These are phyloP conservation scores for Lagodon rhomboides DNA, from an alignment of 2,797 vertebrate genomes.

Conservation along the genomic window DNA sequence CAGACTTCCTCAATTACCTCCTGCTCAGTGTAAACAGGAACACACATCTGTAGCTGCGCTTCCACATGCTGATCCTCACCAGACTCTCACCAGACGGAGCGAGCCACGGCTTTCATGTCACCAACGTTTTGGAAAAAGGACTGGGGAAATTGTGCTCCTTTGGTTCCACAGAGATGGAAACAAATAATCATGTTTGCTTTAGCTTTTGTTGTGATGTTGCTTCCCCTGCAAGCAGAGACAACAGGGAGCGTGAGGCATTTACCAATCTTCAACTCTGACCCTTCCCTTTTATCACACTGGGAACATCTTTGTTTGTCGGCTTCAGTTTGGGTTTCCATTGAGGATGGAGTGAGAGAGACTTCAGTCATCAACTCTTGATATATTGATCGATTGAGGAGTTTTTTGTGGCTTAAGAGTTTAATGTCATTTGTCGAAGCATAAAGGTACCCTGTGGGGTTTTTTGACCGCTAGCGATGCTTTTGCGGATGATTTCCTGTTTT, in stretches of 20 bases:
- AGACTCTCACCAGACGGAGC: conserved; percentile 45
- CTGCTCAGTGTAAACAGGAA: conserved; percentile 73
- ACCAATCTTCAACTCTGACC: not conserved
- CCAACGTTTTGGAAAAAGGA: not conserved
- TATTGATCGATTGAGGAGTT: not conserved
- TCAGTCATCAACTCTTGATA: not conserved
- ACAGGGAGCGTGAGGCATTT: not conserved
- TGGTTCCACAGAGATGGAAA: conserved; percentile 6
- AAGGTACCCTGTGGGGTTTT: too few relatives aligned
- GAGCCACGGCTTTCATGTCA: conserved; percentile 24
- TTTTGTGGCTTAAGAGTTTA: not conserved
- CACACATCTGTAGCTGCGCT: conserved; percentile 62
- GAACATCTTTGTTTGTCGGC: not conserved
- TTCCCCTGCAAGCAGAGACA: not conserved
- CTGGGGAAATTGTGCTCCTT: not conserved
- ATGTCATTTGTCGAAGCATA: not conserved
- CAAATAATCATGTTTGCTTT: not conserved
- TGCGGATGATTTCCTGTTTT: not conserved
- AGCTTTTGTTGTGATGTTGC: not conserved
- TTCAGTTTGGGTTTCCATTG: not conserved
- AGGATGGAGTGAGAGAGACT: not conserved
- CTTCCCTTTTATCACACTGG: not conserved
- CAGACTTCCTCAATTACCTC: conserved; percentile 78
- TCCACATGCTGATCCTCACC: conserved; percentile 50
- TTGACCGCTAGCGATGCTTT: not conserved